Conservation (phyloP, 2,888 invertebrate species). For the Pheosia tremula region DNA sequence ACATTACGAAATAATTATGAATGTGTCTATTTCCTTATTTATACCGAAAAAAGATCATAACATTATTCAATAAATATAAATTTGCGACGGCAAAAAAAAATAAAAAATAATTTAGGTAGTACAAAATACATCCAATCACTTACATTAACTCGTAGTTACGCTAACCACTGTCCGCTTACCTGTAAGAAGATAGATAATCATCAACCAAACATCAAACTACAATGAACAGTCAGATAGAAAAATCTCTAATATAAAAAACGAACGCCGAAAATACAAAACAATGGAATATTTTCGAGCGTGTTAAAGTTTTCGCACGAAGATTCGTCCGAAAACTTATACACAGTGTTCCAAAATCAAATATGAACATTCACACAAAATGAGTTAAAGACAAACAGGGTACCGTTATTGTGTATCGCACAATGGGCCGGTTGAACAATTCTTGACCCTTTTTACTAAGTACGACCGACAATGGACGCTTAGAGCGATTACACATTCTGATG, state of each 20-base stretch:
- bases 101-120: no score
- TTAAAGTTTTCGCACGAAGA: constrained; percentile 12
- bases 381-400: constrained; percentile 67
- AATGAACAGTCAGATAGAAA: not conserved
- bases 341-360: constrained; percentile 71
- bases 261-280: constrained; percentile 30
- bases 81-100: no score
- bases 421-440: constrained; percentile 49
- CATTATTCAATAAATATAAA: no score
- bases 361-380: constrained; percentile 64
- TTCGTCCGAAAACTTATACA: constrained; percentile 47
- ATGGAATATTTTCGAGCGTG: constrained; percentile 59
- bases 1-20: not conserved
- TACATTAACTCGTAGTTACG: not conserved
- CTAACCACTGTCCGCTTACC: not conserved
- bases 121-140: not conserved
- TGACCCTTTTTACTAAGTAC: constrained; percentile 58
- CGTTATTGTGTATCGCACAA: constrained; percentile 60
- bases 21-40: no score
- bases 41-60: no score
- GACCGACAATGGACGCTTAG: constrained; percentile 44
- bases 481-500: constrained; percentile 54
- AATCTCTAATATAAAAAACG: not conserved
- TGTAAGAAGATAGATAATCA: not conserved
- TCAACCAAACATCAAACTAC: not conserved